Evolutionary conservation across 2,797 vertebrate genomes (phyloP), one percentile per base, ranked within the genome.

Genomic region (Tragopan temminckii): DNA sequence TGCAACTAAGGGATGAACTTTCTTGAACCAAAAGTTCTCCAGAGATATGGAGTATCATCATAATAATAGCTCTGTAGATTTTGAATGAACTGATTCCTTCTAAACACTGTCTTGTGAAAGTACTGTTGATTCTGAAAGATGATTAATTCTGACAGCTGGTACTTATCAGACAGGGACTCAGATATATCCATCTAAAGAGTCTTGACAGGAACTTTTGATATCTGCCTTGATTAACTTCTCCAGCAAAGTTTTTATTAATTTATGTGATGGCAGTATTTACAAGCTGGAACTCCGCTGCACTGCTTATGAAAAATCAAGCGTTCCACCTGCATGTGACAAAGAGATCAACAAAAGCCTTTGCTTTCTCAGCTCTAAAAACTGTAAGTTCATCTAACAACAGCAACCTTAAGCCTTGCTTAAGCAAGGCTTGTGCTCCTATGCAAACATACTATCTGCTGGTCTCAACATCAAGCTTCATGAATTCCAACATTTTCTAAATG

Each of bases 21-120:
- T 90, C 69, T 50, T 69, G 48, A 90, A 71, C 17, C 43, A 35
- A 62, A 71, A 63, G 8, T 61, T 88, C 89, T 43, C 48, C 2
- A 0, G 48, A 85, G 45, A 48, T 68, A 87, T 0, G 2, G 81
- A 68, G 38, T 76, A 85, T 83, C 50, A 80, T 90, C 42, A 4
- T 46, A 77, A 68, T 15, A 67, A 19, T 33, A 77, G 18, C 11
- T 88, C 52, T 35, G 5, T n/a, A 66, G 29, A 33, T 75, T 89
- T 91, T 85, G 58, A 93, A 74, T 92, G 3, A 87, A 77, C 70
- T 81, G 79, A 89, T 45, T 78, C 53, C 77, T 92, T 89, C 69
- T 80, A 86, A 75, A 93, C 42, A 2, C 31, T 55, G 68, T 53
- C 75, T 74, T 58, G 48, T n/a, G 8, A 82, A 94, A 80, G 64